Conservation (phyloP, 2,888 invertebrate species). For the Neoascia interrupta region DNA sequence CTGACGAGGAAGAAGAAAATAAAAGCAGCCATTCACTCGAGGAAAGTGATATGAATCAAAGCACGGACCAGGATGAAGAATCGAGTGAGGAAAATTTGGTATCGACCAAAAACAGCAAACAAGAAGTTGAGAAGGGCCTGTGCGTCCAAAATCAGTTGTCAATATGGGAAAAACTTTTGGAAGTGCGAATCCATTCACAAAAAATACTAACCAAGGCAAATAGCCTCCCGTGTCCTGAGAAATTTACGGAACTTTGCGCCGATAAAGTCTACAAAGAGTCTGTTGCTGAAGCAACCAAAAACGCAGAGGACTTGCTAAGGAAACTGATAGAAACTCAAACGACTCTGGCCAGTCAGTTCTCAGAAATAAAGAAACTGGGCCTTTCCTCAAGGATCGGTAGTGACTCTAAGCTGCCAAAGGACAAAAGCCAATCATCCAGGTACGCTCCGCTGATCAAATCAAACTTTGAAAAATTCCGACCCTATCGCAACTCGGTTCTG, state of each 20-base stretch:
- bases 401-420: conserved; percentile 65
- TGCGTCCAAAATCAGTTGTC: conserved; percentile 86
- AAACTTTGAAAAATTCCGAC: conserved; percentile 83
- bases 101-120: conserved; percentile 78
- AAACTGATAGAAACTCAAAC: conserved; percentile 83
- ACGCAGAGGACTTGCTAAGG: conserved; percentile 83
- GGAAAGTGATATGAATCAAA: conserved; percentile 57
- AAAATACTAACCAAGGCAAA: conserved; percentile 88
- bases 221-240: conserved; percentile 86
- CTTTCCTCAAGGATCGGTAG: conserved; percentile 70
- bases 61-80: conserved; percentile 35
- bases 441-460: conserved; percentile 81
- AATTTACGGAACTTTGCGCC: conserved; percentile 79
- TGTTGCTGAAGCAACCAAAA: conserved; percentile 81
- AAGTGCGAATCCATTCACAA: conserved; percentile 93
- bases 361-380: conserved; percentile 83
- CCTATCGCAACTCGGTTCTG: conserved; percentile 89
- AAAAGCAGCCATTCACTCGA: conserved; percentile 51
- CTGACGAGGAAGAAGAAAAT: conserved; percentile 52
- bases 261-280: conserved; percentile 81
- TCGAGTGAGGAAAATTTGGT: conserved; percentile 74
- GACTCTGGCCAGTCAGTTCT: conserved; percentile 83
- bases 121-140: conserved; percentile 83
- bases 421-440: no score
- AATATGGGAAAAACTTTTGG: conserved; percentile 92